Evolutionary conservation across 2,888 invertebrate species (phyloP).

Genomic region (Trichogramma dendrolimi): DNA sequence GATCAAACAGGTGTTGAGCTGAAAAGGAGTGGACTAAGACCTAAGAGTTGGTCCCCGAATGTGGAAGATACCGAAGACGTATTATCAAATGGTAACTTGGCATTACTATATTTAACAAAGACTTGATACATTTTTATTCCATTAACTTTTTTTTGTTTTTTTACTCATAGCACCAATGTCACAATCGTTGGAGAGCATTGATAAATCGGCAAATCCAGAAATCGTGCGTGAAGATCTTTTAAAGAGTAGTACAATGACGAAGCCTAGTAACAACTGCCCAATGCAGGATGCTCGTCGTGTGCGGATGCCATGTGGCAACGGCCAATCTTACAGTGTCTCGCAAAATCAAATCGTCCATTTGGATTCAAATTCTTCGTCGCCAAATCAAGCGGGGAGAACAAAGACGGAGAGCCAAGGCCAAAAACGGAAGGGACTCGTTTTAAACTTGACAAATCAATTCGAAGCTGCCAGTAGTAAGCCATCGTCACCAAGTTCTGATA

Average conservation of each 20-base stretch:
- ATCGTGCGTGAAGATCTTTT: slow-evolving; percentile 48
- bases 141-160: slow-evolving; percentile 6
- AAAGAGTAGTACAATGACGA: slow-evolving; percentile 38
- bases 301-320: slow-evolving; percentile 80
- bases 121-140: background rate
- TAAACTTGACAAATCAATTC: slow-evolving; percentile 59
- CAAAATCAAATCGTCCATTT: slow-evolving; percentile 85
- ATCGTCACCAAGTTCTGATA: slow-evolving; percentile 45
- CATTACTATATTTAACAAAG: background rate
- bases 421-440: slow-evolving; percentile 54
- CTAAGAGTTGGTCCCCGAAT: slow-evolving; percentile 73
- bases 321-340: slow-evolving; percentile 82
- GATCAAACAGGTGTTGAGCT: slow-evolving; percentile 42
- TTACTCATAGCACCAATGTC: slow-evolving; percentile 57
- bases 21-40: slow-evolving; percentile 53
- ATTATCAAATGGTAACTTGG: slow-evolving; percentile 49
- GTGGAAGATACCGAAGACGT: slow-evolving; percentile 61
- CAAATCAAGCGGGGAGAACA: background rate
- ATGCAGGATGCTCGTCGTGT: slow-evolving; percentile 68
- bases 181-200: slow-evolving; percentile 66
- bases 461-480: slow-evolving; percentile 53
- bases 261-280: slow-evolving; percentile 6
- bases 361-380: background rate
- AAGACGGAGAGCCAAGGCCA: slow-evolving; percentile 60
- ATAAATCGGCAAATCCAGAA: slow-evolving; percentile 44